Percentiles rank a stretch among this genome's conserved stretches.
These are phyloP conservation scores for Uropetala carovei DNA, from an alignment of 2,888 invertebrate genomes.

Conservation along the genomic window DNA sequence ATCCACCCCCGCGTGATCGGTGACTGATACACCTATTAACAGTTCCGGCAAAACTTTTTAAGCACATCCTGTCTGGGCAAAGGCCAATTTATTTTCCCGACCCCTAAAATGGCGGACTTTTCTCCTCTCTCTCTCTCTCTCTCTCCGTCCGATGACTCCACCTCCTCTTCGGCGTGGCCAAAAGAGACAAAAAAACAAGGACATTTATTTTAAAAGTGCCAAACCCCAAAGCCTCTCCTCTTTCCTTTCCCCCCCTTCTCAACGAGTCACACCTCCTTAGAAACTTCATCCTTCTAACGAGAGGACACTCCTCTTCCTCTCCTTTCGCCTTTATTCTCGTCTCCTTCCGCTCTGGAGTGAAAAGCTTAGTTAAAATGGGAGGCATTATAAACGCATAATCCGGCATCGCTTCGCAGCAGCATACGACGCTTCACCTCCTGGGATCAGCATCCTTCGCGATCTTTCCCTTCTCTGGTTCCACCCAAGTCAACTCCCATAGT, in stretches of 20 bases:
- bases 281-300: constrained; percentile 16
- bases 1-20: constrained; percentile 59
- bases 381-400: constrained; percentile 22
- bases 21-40: constrained; percentile 60
- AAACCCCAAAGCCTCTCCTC: constrained; percentile 18
- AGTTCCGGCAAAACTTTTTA: constrained; percentile 55
- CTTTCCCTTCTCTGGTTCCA: not conserved
- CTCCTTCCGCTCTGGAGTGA: not conserved
- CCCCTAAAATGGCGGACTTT: constrained; percentile 34
- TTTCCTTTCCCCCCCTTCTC: not conserved
- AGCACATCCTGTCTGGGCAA: constrained; percentile 55
- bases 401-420: not conserved
- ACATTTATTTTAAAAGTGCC: constrained; percentile 53
- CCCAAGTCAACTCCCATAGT: not conserved
- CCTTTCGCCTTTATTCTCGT: not conserved
- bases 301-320: not conserved
- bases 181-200: constrained; percentile 49
- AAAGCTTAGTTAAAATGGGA: not conserved
- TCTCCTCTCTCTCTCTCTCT: not conserved
- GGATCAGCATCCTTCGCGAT: not conserved
- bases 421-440: not conserved
- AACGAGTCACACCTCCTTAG: not conserved
- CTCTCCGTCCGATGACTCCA: not conserved
- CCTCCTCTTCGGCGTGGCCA: not conserved
- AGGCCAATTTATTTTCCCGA: constrained; percentile 54